Conservation (phyloP, 2,888 invertebrate species). For the Corythucha ciliata region DNA sequence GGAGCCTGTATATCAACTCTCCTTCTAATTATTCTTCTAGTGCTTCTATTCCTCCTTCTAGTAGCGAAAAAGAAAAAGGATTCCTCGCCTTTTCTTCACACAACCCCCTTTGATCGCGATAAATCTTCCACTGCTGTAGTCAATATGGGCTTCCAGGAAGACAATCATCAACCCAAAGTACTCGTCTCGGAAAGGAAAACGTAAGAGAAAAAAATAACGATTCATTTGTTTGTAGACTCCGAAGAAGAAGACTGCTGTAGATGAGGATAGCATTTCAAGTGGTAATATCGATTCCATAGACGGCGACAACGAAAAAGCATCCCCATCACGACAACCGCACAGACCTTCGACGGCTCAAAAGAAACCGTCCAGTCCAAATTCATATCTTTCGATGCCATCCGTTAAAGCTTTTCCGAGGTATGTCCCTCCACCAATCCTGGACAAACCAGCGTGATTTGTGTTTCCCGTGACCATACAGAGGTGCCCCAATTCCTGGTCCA, state of each 20-base stretch:
- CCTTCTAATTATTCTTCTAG: slow-evolving; percentile 49
- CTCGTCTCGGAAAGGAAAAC: slow-evolving; percentile 22
- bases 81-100: slow-evolving; percentile 13
- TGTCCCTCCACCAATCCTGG: neutral
- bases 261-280: slow-evolving; percentile 17
- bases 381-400: slow-evolving; percentile 77
- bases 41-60: slow-evolving; percentile 40
- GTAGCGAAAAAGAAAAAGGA: slow-evolving; percentile 28
- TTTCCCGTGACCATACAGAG: slow-evolving; percentile 48
- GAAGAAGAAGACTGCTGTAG: slow-evolving; percentile 9
- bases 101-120: slow-evolving; percentile 21
- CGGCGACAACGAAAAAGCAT: slow-evolving; percentile 1
- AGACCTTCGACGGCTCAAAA: slow-evolving; percentile 28
- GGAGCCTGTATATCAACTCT: slow-evolving; percentile 52
- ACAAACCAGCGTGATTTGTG: neutral
- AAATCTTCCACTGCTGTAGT: slow-evolving; percentile 20
- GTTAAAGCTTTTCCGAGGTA: slow-evolving; percentile 73
- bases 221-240: neutral
- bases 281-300: slow-evolving; percentile 18
- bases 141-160: slow-evolving; percentile 31
- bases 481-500: slow-evolving; percentile 61
- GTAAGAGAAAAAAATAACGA: slow-evolving; percentile 13
- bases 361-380: slow-evolving; percentile 49
- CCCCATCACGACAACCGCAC: slow-evolving; percentile 23
- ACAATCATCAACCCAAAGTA: no score